Evolutionary conservation across 53 echinoderm and acorn worm species (phyloP), one percentile per base, ranked within the genome.

Genomic region (Patiria pectinifera): DNA sequence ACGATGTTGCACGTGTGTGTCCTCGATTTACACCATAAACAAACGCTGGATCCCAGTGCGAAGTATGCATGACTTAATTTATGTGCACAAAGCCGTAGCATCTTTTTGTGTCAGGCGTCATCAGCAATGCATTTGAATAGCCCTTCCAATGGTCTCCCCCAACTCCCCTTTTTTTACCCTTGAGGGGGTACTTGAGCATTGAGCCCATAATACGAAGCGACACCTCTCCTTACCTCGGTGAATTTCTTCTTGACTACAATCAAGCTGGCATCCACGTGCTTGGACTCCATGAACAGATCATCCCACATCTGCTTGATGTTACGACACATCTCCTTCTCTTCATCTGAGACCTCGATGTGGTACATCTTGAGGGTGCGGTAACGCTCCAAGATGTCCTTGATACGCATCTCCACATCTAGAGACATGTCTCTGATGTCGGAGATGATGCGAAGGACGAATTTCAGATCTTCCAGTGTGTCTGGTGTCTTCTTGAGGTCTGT

Each of bases 201-300:
- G 35, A 35, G 35, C 35, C 35, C 35, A 35, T 35, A 35, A 35
- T 35, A 35, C 35, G 1, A 35, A 35, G 35, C 35, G 35, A 35
- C 0, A 35, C 35, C 35, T 35, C 35, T 35, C 3, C 94, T 88
- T 91, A 99, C 99, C 95, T 99, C 99, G 2, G 99, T 99, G 71
- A 99, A 99, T 78, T 99, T 99, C 93, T 95, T 99, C 95, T 99
- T 99, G 88, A 99, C 99, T 18, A 99, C 92, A 21, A 99, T 94
- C 45, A 99, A 93, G 82, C 99, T 99, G 9, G 99, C 99, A 91
- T 99, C 99, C 25, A 99, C 97, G 53, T 99, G 97, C 81, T 99
- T 99, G 9, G 99, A 99, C 91, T 99, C 99, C 82, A 97, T 69
- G 93, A 96, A 95, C 59, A 97, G 92, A 66, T 96, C 99, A 22